Evolutionary conservation across 2,113 vertebrate genomes (phyloP), one percentile per base, ranked within the genome.

Genomic region (Dolichotis patagonum): DNA sequence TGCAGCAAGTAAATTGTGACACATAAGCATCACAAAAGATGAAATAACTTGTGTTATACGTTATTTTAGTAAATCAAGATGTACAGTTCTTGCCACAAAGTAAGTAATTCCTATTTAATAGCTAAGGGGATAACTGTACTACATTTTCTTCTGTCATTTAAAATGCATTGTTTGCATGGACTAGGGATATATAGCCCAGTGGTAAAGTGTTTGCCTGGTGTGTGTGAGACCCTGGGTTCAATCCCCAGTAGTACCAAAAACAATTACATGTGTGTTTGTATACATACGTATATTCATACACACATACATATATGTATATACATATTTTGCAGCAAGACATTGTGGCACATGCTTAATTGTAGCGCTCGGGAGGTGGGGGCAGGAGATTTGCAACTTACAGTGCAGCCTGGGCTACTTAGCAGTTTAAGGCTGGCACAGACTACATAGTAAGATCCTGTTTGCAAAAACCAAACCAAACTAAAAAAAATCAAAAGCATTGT

Each of bases 91-190:
- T 95, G 49, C 65, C 71, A 80, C 35, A 91, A n/a, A 95, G 38
- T 81, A 94, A 69, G 28, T 90, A 49, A 28, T 94, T 96, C 32
- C 32, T 94, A 16, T 58, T 95, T 78, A 96, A 65, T 94, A 85
- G 52, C 35, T 81, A 90, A 86, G 60, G 78, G 85, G 28, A 80
- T 96, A 32, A 43, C 20, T 65, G 7, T 62, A 38, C 11, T 38
- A 49, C 73, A 73, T 95, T 89, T 89, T 43, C 32, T 60, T 81
- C 78, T 75, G 75, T 95, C 22, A 14, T 77, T 88, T 84, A 87
- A 85, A 89, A 69, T 75, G 54, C 41, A 35, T 88, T 88, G 38
- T 86, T 69, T 69, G 35, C 32, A 5, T 67, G 67, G 17, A 35
- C 35, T n/a, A n/a, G 35, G 16, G 35, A n/a, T n/a, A 13, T n/a